Evolutionary conservation across 92 coral and sea anemone species (phyloP).

Genomic region (Muricea muricata): DNA sequence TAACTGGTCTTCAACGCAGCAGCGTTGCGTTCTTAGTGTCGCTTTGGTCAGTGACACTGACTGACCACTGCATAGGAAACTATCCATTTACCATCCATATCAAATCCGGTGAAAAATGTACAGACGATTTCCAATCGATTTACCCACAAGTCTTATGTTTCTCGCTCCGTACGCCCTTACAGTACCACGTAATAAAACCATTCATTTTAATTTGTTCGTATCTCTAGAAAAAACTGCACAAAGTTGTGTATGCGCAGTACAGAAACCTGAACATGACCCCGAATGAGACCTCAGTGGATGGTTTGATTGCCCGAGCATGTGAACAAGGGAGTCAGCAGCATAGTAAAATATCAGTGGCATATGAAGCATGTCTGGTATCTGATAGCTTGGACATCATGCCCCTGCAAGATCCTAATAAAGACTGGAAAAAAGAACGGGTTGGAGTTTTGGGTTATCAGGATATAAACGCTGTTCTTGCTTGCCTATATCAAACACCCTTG

Average conservation of each 20-base stretch:
- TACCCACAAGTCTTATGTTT: too few relatives aligned
- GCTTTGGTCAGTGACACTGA: too few relatives aligned
- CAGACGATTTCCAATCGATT: too few relatives aligned
- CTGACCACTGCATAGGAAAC: too few relatives aligned
- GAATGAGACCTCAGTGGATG: background rate
- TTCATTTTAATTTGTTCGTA: background rate
- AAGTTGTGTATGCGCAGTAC: slow-evolving; percentile 65
- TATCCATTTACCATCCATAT: too few relatives aligned
- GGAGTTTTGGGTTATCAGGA: slow-evolving; percentile 74
- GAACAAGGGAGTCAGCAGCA: background rate
- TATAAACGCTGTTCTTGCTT: slow-evolving; percentile 67
- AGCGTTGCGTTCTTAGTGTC: too few relatives aligned
- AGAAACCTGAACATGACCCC: slow-evolving; percentile 33
- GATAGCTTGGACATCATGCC: background rate
- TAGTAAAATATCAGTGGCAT: background rate
- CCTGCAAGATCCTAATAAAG: background rate
- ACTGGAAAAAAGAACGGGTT: slow-evolving; percentile 20
- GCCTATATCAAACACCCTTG: slow-evolving; percentile 76
- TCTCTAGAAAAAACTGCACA: slow-evolving; percentile 62
- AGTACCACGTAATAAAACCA: too few relatives aligned
- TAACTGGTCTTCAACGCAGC: too few relatives aligned
- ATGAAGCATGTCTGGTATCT: slow-evolving; percentile 25
- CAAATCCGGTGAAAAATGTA: too few relatives aligned
- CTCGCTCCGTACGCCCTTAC: too few relatives aligned
- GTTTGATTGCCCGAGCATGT: background rate